A percentile compares a stretch with the other conserved stretches of the same genome.
Evolutionary conservation across 2,888 invertebrate species (phyloP).

Genomic region (Caenorhabditis wallacei): DNA sequence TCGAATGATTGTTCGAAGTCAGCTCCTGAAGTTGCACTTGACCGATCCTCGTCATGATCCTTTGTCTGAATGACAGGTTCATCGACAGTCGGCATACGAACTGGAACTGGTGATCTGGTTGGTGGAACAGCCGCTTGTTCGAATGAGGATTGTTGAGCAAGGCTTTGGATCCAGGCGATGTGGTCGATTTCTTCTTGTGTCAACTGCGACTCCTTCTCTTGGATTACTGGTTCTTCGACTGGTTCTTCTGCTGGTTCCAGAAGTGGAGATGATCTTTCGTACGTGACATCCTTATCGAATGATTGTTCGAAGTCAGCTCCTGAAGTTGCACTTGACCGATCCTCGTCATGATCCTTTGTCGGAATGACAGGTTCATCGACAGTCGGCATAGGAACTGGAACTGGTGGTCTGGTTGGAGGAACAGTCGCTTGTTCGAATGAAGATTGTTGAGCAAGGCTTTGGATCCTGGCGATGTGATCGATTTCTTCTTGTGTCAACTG

Average conservation of each 20-base stretch:
- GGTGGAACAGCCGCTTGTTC: slow-evolving; percentile 6
- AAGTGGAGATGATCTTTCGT: slow-evolving; percentile 12
- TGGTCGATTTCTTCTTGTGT: slow-evolving; percentile 14
- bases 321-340: slow-evolving; percentile 13
- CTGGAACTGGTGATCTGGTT: slow-evolving; percentile 8
- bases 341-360: background rate
- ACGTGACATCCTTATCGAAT: slow-evolving; percentile 9
- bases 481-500: slow-evolving; percentile 16
- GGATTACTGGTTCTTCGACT: background rate
- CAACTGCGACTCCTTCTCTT: background rate
- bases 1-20: slow-evolving; percentile 11
- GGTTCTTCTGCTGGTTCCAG: slow-evolving; percentile 1
- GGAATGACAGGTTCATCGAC: slow-evolving; percentile 10
- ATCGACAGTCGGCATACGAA: slow-evolving; percentile 1
- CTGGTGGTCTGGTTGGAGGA: slow-evolving; percentile 4
- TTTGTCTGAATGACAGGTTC: background rate
- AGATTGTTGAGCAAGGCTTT: slow-evolving; percentile 3
- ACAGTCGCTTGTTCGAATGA: slow-evolving; percentile 13
- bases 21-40: slow-evolving; percentile 2
- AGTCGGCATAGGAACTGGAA: background rate
- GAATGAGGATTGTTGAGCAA: slow-evolving; percentile 13
- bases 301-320: slow-evolving; percentile 15
- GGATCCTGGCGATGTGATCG: slow-evolving; percentile 14
- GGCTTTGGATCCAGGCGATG: slow-evolving; percentile 1
- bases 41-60: background rate